Base-by-base conservation (phyloP, 2,888 invertebrate species). In the Heliconius ismenius region DNA sequence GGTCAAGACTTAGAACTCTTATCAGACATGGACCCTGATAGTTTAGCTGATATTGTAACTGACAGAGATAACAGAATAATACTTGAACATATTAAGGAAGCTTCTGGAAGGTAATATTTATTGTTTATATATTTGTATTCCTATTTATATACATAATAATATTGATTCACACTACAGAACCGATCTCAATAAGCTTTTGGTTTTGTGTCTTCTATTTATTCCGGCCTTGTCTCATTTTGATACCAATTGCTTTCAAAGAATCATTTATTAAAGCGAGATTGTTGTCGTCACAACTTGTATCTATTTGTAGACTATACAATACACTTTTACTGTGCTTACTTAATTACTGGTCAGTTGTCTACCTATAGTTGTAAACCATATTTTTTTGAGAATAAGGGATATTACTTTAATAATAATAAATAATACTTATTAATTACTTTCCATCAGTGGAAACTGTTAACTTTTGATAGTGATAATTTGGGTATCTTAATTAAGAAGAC, bases 1-100 rank as follows among this genome's bases (percentile, higher is more conserved):
- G 98, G 97, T 79, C 96, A 97, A 80, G 98, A 98, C 86, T 92
- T 98, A 88, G 98, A 98, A 87, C 94, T 97, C 32, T 93, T 98
- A 65, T 97, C 97, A 79, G 97, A 98, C 87, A 98, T 98, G 98
- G 98, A 98, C 91, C 98, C 98, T 11, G 97, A 98, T 82, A 97
- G 97, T 81, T 94, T 98, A 84, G 96, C 97, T 77, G 98, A 98
- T 86, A 97, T 98, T 85, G 96, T 97, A 49, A 95, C 96, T 73
- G 96, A 96, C 84, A 96, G 95, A 87, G 96, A 96, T 82, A 96
- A 96, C 88, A 96, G 96, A 88, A 95, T 96, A 83, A 98, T 98
- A 87, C 90, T 97, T 86, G 97, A 97, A 87, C 97, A 97, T 89
- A 94, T 97, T 81, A 97, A 98, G 90, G 97, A 98, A 93, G 97